phyloP scores from a whole-genome alignment of 2,888 invertebrate species.

The Macrosoma leucophasiata region DNA sequence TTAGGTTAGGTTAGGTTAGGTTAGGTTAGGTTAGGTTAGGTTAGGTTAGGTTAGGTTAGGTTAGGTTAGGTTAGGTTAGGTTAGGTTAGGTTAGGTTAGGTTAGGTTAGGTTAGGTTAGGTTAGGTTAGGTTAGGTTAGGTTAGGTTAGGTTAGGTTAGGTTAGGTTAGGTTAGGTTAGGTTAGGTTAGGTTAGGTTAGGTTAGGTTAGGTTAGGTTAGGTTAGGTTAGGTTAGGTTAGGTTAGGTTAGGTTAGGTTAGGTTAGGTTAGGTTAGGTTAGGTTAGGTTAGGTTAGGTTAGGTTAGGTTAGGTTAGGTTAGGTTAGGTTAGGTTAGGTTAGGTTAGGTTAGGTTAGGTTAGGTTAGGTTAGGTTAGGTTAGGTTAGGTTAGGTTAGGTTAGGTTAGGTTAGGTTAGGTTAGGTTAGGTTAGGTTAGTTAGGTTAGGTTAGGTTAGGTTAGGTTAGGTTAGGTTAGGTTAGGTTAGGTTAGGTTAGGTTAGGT shows the following conservation, averaged over 20 bases:
- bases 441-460: conserved; percentile 11
- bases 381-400: conserved; percentile 14
- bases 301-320: conserved; percentile 13
- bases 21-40: neutral
- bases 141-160: conserved; percentile 16
- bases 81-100: neutral
- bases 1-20: neutral
- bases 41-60: neutral
- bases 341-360: conserved; percentile 15
- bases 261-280: conserved; percentile 18
- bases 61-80: neutral
- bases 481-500: conserved; percentile 14
- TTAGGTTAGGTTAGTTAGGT: conserved; percentile 12
- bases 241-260: conserved; percentile 19
- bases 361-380: conserved; percentile 15
- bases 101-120: neutral
- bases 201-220: conserved; percentile 16
- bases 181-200: conserved; percentile 15
- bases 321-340: conserved; percentile 14
- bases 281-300: conserved; percentile 18
- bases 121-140: conserved; percentile 13
- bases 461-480: conserved; percentile 15
- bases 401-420: conserved; percentile 14
- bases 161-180: conserved; percentile 15
- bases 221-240: conserved; percentile 21